These are phyloP conservation scores for Saxidomus purpurata DNA, from an alignment of 1,140 invertebrate genomes.

Conservation along the genomic window DNA sequence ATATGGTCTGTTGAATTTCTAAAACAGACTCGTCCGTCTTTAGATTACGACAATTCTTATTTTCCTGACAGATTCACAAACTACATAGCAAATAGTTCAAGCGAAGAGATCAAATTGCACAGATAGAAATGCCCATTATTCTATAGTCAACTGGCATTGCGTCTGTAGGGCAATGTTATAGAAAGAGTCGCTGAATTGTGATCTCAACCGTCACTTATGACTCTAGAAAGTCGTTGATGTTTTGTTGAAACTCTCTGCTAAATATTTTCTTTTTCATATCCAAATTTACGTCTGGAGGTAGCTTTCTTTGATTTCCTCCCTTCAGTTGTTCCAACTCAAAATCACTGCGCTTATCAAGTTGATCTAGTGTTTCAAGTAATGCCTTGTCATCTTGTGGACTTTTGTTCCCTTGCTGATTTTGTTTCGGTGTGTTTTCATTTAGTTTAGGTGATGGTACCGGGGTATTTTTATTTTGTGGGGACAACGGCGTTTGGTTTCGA, in stretches of 20 bases:
- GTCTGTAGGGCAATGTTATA: too few relatives aligned
- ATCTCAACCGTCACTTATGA: too few relatives aligned
- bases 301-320: conserved; percentile 44
- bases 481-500: neutral
- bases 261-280: conserved; percentile 64
- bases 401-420: neutral
- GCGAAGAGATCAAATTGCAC: too few relatives aligned
- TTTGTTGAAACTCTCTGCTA: conserved; percentile 59
- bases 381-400: neutral
- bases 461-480: neutral
- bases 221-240: conserved; percentile 53
- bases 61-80: too few relatives aligned
- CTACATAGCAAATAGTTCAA: too few relatives aligned
- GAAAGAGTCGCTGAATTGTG: too few relatives aligned
- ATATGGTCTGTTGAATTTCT: too few relatives aligned
- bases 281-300: conserved; percentile 45
- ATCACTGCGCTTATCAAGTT: conserved; percentile 49
- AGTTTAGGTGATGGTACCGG: neutral
- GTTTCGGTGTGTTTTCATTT: neutral
- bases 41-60: too few relatives aligned
- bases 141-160: too few relatives aligned
- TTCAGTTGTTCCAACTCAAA: conserved; percentile 63
- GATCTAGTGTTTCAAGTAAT: conserved; percentile 39
- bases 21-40: too few relatives aligned
- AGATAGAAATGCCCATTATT: too few relatives aligned